Evolutionary conservation across 2,888 invertebrate species (phyloP).

Genomic region (Ormyrus rosae): DNA sequence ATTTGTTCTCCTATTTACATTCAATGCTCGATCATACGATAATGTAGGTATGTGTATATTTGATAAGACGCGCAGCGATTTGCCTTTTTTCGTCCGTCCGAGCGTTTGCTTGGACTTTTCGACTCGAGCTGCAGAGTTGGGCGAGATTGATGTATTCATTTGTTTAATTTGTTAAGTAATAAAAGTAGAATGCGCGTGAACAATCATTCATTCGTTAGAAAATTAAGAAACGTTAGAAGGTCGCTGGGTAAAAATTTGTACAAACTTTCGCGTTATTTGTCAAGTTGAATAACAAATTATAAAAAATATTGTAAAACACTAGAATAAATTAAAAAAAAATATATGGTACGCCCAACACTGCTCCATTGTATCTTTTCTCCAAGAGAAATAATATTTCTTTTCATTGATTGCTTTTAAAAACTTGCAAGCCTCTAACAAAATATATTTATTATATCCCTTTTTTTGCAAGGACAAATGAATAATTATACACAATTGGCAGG

Average conservation of each 20-base stretch:
- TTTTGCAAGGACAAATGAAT: neutral
- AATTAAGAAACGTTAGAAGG: neutral
- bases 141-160: neutral
- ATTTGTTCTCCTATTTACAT: constrained; percentile 47
- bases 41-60: constrained; percentile 6
- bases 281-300: too few relatives aligned
- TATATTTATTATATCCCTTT: neutral
- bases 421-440: constrained; percentile 19
- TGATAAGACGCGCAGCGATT: constrained; percentile 37
- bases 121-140: constrained; percentile 12
- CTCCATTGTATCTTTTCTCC: neutral
- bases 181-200: constrained; percentile 3
- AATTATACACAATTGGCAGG: constrained; percentile 31
- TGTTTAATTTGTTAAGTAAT: neutral
- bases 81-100: neutral
- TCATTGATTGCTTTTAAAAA: constrained; percentile 18
- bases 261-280: too few relatives aligned
- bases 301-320: too few relatives aligned
- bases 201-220: neutral
- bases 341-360: constrained; percentile 11
- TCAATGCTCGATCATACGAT: constrained; percentile 23
- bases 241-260: neutral
- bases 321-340: neutral
- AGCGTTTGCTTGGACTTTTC: constrained; percentile 18
- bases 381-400: neutral